phyloP scores from a whole-genome alignment of 2,888 invertebrate genomes.

The Bombylius discolor region DNA sequence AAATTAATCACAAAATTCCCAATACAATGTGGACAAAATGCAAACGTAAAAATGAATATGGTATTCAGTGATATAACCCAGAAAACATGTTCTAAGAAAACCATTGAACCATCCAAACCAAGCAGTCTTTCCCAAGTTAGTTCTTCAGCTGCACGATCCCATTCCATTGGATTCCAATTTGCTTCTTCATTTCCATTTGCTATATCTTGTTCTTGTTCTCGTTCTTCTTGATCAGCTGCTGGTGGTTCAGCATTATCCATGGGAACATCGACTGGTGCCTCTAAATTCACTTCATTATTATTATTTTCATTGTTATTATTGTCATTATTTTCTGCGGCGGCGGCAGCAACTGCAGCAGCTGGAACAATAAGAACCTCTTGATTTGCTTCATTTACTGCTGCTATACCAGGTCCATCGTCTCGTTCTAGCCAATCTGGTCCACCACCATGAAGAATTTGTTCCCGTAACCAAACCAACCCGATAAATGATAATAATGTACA shows the following conservation, averaged over 20 bases:
- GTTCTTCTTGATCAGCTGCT: conserved; percentile 33
- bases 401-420: conserved; percentile 13
- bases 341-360: conserved; percentile 25
- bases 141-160: conserved; percentile 96
- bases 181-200: conserved; percentile 56
- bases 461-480: conserved; percentile 91
- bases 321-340: conserved; percentile 18
- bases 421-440: conserved; percentile 85
- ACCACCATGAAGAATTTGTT: conserved; percentile 94
- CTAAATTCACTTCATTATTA: conserved; percentile 33
- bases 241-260: conserved; percentile 30
- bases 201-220: conserved; percentile 35
- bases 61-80: conserved; percentile 98
- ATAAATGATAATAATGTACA: conserved; percentile 94
- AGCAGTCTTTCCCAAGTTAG: conserved; percentile 95
- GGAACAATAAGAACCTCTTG: conserved; percentile 9
- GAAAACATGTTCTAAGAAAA: conserved; percentile 96
- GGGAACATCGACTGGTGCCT: conserved; percentile 25
- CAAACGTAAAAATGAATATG: conserved; percentile 91
- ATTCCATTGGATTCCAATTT: conserved; percentile 99
- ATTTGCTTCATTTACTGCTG: conserved; percentile 12
- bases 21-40: conserved; percentile 92
- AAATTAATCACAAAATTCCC: conserved; percentile 71
- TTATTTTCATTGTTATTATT: conserved; percentile 33
- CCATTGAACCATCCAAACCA: conserved; percentile 90